Evolutionary conservation across 2,888 invertebrate species (phyloP), one percentile per base, ranked within the genome.

Genomic region (Salpingus planirostris): DNA sequence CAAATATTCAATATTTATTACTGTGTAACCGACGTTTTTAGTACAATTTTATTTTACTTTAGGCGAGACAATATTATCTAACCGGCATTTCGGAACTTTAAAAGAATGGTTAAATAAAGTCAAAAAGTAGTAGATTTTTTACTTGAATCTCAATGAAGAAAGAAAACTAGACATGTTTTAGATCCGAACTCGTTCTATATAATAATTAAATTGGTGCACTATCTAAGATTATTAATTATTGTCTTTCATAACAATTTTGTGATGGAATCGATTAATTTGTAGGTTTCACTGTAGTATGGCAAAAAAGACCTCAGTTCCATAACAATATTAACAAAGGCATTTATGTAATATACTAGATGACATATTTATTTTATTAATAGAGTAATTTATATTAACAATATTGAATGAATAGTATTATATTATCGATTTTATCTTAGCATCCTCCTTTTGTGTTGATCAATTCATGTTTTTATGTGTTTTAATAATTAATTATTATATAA

Each of bases 11-110:
- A 41, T 50, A 50, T 47, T 45, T 45, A 47, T 46, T 40, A 43
- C 12, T 35, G 33, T 38, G 38, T 42, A 43, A 36, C 36, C 39
- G 14, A 37, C 36, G 40, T 47, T 47, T 49, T 50, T 53, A 8
- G 52, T 55, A 53, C 52, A 52, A 54, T 49, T 50, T 46, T 53
- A 8, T 51, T 55, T 52, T 52, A 52, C 52, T 49, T 50, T 46
- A 24, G 46, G 40, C 43, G 45, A 52, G 56, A 56, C 53, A 56
- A 54, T 52, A 52, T 44, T 45, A n/a, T n/a, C n/a, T n/a, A n/a
- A n/a, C n/a, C n/a, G n/a, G n/a, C n/a, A n/a, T n/a, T n/a, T n/a
- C n/a, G n/a, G n/a, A n/a, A n/a, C n/a, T n/a, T n/a, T n/a, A n/a
- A n/a, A n/a, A n/a, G n/a, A n/a, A n/a, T n/a, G n/a, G n/a, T n/a